These are phyloP conservation scores for Champsocephalus gunnari DNA, from an alignment of 2,797 vertebrate genomes.

Conservation along the genomic window DNA sequence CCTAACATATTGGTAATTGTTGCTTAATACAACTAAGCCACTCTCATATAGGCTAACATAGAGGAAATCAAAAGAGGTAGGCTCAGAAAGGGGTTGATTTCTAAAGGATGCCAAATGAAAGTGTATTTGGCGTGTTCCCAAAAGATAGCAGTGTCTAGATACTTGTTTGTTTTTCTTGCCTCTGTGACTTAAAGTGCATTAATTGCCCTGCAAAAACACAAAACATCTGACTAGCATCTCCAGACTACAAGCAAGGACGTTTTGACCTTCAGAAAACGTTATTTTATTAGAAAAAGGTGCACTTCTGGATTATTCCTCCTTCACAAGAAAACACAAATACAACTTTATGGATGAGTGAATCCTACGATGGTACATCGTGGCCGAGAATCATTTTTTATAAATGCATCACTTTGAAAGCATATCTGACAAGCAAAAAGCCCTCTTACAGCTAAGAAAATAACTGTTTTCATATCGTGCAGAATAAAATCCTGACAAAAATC, in stretches of 20 bases:
- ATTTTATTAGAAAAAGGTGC: conserved; percentile 28
- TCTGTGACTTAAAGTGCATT: not conserved
- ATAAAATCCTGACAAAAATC: conserved; percentile 7
- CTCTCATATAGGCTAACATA: not conserved
- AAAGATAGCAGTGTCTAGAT: not conserved
- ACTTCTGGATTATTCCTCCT: conserved; percentile 49
- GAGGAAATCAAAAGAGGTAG: not conserved
- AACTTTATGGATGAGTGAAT: conserved; percentile 44
- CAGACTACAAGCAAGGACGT: conserved; percentile 18
- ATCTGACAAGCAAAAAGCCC: conserved; percentile 57
- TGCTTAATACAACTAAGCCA: not conserved
- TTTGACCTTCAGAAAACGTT: conserved; percentile 45
- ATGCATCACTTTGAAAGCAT: conserved; percentile 59
- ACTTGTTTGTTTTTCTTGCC: not conserved
- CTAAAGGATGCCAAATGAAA: not conserved
- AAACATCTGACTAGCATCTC: conserved; percentile 25
- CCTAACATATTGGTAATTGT: not conserved
- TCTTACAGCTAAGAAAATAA: conserved; percentile 42
- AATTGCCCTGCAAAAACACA: not conserved
- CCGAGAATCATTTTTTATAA: conserved; percentile 61
- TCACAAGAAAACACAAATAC: conserved; percentile 49
- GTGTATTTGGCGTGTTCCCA: conserved; percentile 6
- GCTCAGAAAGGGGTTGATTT: not conserved
- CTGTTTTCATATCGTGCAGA: conserved; percentile 16
- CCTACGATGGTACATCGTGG: conserved; percentile 28